Evolutionary conservation across 2,888 invertebrate species (phyloP).

Genomic region (Digitonthophagus gazella): DNA sequence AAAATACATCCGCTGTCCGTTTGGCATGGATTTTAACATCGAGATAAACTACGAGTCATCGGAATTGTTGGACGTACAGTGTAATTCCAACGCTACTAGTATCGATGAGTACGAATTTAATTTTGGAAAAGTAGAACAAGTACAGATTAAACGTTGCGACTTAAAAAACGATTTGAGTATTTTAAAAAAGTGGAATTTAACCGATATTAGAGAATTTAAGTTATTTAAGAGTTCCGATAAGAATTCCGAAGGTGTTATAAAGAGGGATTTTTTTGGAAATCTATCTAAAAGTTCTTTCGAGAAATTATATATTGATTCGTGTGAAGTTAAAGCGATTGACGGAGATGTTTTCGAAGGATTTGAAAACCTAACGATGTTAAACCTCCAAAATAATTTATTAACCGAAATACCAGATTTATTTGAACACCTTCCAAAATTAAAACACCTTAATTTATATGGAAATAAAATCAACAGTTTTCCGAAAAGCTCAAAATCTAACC

Average conservation of each 20-base stretch:
- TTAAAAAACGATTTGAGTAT: background rate
- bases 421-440: background rate
- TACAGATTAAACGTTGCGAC: background rate
- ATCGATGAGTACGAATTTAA: background rate
- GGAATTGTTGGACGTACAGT: background rate
- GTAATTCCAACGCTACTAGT: background rate
- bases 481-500: too few relatives aligned
- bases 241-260: constrained; percentile 17
- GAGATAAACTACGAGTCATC: background rate
- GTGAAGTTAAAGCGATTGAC: constrained; percentile 27
- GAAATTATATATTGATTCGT: constrained; percentile 15
- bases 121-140: background rate
- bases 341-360: constrained; percentile 53
- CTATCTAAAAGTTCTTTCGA: constrained; percentile 24
- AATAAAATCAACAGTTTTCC: too few relatives aligned
- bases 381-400: background rate
- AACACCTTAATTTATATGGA: too few relatives aligned
- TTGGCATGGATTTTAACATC: too few relatives aligned
- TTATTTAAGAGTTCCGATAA: background rate
- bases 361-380: constrained; percentile 56
- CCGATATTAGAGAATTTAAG: background rate
- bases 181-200: constrained; percentile 6
- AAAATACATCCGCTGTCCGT: too few relatives aligned
- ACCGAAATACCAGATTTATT: constrained; percentile 6
- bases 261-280: constrained; percentile 33